phyloP scores from a whole-genome alignment of 2,888 invertebrate species.

The Caenorhabditis uteleia region DNA sequence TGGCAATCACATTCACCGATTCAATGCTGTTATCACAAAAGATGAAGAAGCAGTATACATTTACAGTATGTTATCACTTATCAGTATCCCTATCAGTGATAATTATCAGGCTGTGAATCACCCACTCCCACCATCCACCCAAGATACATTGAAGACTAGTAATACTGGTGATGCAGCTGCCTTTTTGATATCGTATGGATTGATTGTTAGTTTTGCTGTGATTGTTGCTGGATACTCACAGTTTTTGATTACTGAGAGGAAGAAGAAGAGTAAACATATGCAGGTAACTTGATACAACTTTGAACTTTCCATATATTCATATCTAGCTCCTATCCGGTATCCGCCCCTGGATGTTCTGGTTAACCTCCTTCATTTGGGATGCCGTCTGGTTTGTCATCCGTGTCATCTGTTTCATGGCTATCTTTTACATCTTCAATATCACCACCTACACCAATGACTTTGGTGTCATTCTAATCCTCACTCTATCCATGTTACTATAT shows the following conservation, averaged over 20 bases:
- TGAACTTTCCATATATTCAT: not conserved
- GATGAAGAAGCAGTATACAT: constrained; percentile 21
- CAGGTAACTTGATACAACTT: constrained; percentile 30
- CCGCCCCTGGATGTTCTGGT: constrained; percentile 62
- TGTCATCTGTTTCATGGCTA: constrained; percentile 42
- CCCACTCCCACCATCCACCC: constrained; percentile 53
- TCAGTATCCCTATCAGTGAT: not conserved
- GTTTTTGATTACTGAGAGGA: constrained; percentile 62
- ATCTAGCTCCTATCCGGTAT: constrained; percentile 54
- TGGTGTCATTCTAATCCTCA: constrained; percentile 36
- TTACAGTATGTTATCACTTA: constrained; percentile 12
- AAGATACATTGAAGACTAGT: constrained; percentile 49
- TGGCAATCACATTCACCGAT: constrained; percentile 53
- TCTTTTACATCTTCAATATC: constrained; percentile 56
- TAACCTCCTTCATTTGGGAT: constrained; percentile 60
- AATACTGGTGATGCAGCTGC: constrained; percentile 20
- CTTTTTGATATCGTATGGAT: constrained; percentile 28
- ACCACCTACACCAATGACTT: constrained; percentile 40
- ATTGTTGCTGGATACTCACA: constrained; percentile 51
- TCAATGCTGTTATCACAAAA: constrained; percentile 36
- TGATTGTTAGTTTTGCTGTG: constrained; percentile 40
- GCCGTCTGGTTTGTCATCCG: constrained; percentile 53
- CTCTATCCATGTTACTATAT: constrained; percentile 46
- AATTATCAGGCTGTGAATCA: constrained; percentile 49
- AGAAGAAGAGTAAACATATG: constrained; percentile 65